Percentiles rank a stretch among this genome's conserved stretches.
phyloP scores from a whole-genome alignment of 2,113 vertebrate species.

The Ctenomys sociabilis region DNA sequence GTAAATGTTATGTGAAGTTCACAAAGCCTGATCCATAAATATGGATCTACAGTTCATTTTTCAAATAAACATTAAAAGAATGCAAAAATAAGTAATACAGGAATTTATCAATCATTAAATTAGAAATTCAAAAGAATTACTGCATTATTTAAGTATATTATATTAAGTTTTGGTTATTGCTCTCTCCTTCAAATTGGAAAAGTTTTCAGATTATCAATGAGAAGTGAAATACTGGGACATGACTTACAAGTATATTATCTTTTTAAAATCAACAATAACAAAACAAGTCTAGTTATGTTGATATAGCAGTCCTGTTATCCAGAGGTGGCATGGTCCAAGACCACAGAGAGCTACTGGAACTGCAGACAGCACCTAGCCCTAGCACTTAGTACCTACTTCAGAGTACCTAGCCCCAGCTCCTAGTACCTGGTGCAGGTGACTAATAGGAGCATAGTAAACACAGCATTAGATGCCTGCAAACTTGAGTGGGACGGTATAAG shows the following conservation, averaged over 20 bases:
- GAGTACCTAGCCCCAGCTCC: not conserved
- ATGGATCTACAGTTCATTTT: conserved; percentile 16
- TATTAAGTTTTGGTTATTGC: not conserved
- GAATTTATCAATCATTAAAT: not conserved
- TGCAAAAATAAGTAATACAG: not conserved
- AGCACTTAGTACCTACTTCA: not conserved
- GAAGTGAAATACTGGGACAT: conserved; percentile 48
- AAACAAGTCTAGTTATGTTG: not conserved
- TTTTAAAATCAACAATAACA: not conserved
- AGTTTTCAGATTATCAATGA: not conserved
- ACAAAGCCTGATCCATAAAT: not conserved
- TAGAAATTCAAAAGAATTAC: not conserved
- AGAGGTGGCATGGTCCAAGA: not conserved
- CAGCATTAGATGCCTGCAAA: not conserved
- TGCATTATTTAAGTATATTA: conserved; percentile 4
- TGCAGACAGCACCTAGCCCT: not conserved
- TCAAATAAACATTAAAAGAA: conserved; percentile 47
- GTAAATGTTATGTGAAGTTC: conserved; percentile 45
- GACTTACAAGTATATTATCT: not conserved
- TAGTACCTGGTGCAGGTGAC: not conserved
- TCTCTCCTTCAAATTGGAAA: conserved; percentile 42
- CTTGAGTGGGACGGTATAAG: not conserved
- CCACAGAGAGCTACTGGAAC: not conserved
- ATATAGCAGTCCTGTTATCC: not conserved
- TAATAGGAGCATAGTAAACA: too few species aligned